Conservation (phyloP, 2,888 invertebrate genomes). For the Pristionchus entomophagus region DNA sequence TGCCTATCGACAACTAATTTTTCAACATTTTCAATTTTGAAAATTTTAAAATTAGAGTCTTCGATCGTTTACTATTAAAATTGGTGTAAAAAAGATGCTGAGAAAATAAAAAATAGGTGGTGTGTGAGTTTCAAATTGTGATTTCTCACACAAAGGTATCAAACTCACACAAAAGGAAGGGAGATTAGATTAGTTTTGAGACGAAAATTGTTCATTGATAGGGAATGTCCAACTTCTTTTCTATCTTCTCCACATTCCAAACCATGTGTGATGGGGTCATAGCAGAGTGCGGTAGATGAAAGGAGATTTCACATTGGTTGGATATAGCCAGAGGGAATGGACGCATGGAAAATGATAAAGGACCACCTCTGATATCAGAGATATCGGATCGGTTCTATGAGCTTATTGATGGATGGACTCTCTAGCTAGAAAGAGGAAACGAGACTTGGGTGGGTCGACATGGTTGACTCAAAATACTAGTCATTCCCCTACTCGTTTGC, state of each 20-base stretch:
- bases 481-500: neutral
- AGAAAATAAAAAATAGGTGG: no score
- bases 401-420: neutral
- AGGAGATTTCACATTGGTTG: neutral
- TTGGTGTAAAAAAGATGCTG: no score
- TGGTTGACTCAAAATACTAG: neutral
- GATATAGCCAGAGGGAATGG: neutral
- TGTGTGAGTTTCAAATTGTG: no score
- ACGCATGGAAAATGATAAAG: neutral
- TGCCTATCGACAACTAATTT: neutral
- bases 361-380: neutral
- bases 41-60: neutral
- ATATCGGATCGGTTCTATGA: neutral
- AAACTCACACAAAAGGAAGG: slow-evolving; percentile 19
- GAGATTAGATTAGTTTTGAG: neutral
- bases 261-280: neutral
- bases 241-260: neutral
- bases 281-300: neutral
- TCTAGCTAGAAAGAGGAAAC: neutral
- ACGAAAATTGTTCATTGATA: neutral
- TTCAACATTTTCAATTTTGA: neutral
- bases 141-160: no score
- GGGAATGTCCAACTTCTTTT: neutral
- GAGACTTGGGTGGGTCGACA: neutral
- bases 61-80: neutral